phyloP scores from a whole-genome alignment of 2,888 invertebrate species.

The Hybos culiciformis region DNA sequence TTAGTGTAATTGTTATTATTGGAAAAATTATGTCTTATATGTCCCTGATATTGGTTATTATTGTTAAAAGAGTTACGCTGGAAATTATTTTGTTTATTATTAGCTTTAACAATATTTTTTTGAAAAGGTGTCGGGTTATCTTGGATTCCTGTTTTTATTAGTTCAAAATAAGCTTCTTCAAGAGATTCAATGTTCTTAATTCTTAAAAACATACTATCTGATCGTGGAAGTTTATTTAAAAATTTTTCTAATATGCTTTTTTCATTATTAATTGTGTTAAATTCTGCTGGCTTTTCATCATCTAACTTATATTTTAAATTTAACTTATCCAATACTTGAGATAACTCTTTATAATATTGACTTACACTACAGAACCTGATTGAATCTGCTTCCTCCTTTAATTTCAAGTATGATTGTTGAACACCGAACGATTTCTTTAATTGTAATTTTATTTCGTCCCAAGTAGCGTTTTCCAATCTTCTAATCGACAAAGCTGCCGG shows the following conservation, averaged over 20 bases:
- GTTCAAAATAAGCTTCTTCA: neutral
- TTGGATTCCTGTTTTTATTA: neutral
- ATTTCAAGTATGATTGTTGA: neutral
- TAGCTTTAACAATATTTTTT: neutral
- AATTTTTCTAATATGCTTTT: conserved; percentile 2
- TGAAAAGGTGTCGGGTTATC: neutral
- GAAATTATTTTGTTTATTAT: too few species aligned
- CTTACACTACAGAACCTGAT: neutral
- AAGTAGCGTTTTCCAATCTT: neutral
- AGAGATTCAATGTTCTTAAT: neutral
- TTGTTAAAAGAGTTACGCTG: too few species aligned
- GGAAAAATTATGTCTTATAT: too few species aligned
- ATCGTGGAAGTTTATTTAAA: neutral
- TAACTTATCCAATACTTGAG: conserved; percentile 2
- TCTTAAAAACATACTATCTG: conserved; percentile 3
- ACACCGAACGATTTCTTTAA: conserved; percentile 4
- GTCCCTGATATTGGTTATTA: too few species aligned
- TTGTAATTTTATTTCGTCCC: neutral
- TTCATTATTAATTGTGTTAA: conserved; percentile 1
- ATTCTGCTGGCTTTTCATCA: neutral
- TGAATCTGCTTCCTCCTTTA: conserved; percentile 5
- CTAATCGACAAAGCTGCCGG: neutral
- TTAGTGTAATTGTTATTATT: too few species aligned
- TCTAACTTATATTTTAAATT: conserved; percentile 5
- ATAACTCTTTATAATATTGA: conserved; percentile 2